Conservation (phyloP, 1,140 invertebrate genomes). For the Rhopalosiphum maidis region DNA sequence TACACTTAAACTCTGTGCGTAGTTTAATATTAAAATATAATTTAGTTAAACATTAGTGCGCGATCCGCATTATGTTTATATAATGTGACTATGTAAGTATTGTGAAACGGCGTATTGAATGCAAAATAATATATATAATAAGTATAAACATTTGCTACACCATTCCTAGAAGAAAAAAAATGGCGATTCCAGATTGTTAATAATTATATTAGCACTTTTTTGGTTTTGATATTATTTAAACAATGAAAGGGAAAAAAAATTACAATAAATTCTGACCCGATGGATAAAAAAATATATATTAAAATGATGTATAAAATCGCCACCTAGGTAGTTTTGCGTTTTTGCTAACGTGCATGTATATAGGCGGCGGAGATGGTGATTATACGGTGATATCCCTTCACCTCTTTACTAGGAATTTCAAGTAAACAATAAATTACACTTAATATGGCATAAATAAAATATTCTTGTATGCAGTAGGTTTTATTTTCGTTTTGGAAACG, state of each 20-base stretch:
- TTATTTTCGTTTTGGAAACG: constrained; percentile 12
- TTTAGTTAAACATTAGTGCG: not conserved
- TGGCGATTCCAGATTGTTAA: not conserved
- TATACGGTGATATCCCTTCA: not conserved
- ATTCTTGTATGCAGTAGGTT: not conserved
- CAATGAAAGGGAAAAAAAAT: constrained; percentile 42
- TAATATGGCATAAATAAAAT: not conserved
- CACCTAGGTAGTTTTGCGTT: not conserved
- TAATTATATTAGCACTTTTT: constrained; percentile 38
- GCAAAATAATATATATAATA: not conserved
- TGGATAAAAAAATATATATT: not conserved
- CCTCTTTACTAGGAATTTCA: constrained; percentile 1
- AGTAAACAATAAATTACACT: constrained; percentile 48
- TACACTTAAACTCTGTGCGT: no score
- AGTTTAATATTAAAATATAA: no score
- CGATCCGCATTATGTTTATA: not conserved
- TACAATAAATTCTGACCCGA: not conserved
- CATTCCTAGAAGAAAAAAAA: constrained; percentile 36
- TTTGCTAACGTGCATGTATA: constrained; percentile 16
- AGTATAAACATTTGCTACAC: constrained; percentile 18
- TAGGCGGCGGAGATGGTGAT: not conserved
- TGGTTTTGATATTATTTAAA: not conserved
- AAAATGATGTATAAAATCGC: not conserved
- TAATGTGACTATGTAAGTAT: not conserved
- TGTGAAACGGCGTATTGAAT: not conserved